These are phyloP conservation scores for Cromileptes altivelis DNA, from an alignment of 2,113 vertebrate genomes.

Conservation along the genomic window DNA sequence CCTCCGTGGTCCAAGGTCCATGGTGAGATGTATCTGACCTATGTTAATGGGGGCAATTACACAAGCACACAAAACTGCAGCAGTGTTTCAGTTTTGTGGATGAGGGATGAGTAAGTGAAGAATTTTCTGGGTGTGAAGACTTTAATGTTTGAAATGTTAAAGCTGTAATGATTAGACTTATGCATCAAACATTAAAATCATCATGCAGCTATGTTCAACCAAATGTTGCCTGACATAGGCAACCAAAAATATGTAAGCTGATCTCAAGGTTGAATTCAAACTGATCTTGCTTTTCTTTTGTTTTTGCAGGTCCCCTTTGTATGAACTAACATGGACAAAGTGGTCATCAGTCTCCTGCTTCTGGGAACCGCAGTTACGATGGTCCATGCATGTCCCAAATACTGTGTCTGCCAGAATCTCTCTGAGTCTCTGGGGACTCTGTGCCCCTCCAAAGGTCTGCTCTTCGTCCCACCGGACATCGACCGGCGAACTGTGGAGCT, in stretches of 20 bases:
- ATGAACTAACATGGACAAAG: slow-evolving; percentile 97
- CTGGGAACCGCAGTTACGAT: slow-evolving; percentile 91
- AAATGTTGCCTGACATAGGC: neutral
- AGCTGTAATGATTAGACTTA: neutral
- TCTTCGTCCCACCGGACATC: slow-evolving; percentile 95
- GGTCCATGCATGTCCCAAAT: slow-evolving; percentile 96
- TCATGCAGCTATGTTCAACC: neutral
- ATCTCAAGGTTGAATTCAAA: slow-evolving; percentile 6
- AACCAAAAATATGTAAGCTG: neutral
- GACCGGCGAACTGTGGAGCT: slow-evolving; percentile 97
- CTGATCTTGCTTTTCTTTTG: slow-evolving; percentile 54
- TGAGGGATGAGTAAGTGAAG: neutral
- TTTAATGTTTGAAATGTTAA: neutral
- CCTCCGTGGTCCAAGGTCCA: slow-evolving; percentile 2
- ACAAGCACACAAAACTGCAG: neutral
- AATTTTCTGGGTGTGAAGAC: neutral
- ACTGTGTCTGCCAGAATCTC: slow-evolving; percentile 98
- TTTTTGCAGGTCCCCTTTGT: slow-evolving; percentile 82
- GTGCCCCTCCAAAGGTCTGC: slow-evolving; percentile 96
- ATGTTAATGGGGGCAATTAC: neutral
- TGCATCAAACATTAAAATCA: neutral
- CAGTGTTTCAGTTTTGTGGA: neutral
- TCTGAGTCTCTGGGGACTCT: slow-evolving; percentile 98
- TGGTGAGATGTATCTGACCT: slow-evolving; percentile 5
- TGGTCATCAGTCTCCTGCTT: slow-evolving; percentile 93